Percentiles rank a stretch among this genome's conserved stretches.
Conservation (phyloP, 1,140 invertebrate species). For the Cylas formicarius region DNA sequence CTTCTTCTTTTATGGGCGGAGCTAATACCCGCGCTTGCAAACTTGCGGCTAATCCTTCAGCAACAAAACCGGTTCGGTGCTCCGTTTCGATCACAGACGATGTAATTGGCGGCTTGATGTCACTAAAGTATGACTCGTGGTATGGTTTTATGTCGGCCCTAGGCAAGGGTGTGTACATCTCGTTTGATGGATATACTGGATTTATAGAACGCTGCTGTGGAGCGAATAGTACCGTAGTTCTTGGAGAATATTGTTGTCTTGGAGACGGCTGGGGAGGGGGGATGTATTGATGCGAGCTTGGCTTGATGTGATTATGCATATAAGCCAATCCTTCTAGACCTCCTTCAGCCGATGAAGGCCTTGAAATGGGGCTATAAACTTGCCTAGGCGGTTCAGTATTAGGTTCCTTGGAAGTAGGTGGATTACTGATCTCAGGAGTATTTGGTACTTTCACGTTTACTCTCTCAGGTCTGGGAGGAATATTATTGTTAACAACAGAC, state of each 20-base stretch:
- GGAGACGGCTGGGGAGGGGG: slow-evolving; percentile 34
- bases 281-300: slow-evolving; percentile 35
- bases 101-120: slow-evolving; percentile 48
- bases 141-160: slow-evolving; percentile 66
- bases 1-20: slow-evolving; percentile 37
- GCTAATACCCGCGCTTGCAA: slow-evolving; percentile 70
- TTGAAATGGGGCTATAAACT: slow-evolving; percentile 63
- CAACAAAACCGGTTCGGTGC: slow-evolving; percentile 41
- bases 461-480: slow-evolving; percentile 48
- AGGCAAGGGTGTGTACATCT: slow-evolving; percentile 55
- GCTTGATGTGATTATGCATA: slow-evolving; percentile 40
- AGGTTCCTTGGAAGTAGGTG: slow-evolving; percentile 26
- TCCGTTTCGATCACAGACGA: slow-evolving; percentile 47
- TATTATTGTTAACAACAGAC: slow-evolving; percentile 48
- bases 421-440: slow-evolving; percentile 7
- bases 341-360: slow-evolving; percentile 50
- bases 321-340: slow-evolving; percentile 44
- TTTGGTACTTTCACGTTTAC: slow-evolving; percentile 45
- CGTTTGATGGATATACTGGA: slow-evolving; percentile 33
- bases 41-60: slow-evolving; percentile 70
- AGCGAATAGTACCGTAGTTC: slow-evolving; percentile 39
- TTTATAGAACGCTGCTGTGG: slow-evolving; percentile 28
- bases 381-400: slow-evolving; percentile 32
- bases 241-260: slow-evolving; percentile 31
- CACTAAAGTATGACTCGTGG: slow-evolving; percentile 62